A percentile compares a stretch with the other conserved stretches of the same genome.
Conservation (phyloP, 2,888 invertebrate genomes). For the Odontocerum albicorne region DNA sequence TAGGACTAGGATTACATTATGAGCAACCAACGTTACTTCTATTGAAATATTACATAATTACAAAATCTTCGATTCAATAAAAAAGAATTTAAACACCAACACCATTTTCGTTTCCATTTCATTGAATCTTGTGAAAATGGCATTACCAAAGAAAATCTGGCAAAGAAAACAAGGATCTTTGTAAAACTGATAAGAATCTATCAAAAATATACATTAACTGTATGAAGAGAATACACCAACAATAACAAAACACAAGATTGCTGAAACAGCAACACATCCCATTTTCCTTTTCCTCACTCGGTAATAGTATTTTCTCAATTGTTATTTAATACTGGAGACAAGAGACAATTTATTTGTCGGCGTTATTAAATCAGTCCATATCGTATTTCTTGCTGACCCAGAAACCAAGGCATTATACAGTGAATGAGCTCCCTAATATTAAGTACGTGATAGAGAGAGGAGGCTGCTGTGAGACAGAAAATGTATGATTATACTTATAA, state of each 20-base stretch:
- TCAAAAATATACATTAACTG: no score
- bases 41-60: no score
- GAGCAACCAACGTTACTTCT: no score
- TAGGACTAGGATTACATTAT: no score
- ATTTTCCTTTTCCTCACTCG: slow-evolving; percentile 1
- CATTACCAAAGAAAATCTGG: no score
- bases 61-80: no score
- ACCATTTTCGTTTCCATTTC: no score
- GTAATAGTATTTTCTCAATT: slow-evolving; percentile 4
- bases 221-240: neutral
- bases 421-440: neutral
- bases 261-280: neutral
- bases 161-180: no score
- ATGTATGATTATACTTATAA: no score
- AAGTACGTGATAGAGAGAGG: neutral
- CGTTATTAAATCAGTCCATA: neutral
- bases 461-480: neutral
- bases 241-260: neutral
- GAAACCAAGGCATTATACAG: neutral
- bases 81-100: no score
- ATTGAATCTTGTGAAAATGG: no score
- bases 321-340: slow-evolving; percentile 2
- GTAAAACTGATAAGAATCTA: no score
- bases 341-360: slow-evolving; percentile 1
- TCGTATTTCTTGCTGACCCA: slow-evolving; percentile 4